Evolutionary conservation across 2,888 invertebrate species (phyloP).

Genomic region (Listrodromus nycthemerus): DNA sequence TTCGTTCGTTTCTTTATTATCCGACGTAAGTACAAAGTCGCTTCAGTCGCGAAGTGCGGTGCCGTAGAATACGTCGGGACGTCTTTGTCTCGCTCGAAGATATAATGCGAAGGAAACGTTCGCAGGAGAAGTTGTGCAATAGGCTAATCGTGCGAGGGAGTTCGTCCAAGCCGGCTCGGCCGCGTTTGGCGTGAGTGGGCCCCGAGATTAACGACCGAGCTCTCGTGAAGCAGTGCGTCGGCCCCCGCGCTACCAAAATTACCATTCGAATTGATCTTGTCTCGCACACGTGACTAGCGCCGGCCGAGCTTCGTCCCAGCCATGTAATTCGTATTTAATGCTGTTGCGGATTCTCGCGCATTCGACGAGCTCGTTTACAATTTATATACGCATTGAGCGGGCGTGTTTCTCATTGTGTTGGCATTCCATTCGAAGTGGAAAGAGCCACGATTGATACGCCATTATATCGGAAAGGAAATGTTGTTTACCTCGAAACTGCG

Average conservation of each 20-base stretch:
- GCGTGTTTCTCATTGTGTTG: not conserved
- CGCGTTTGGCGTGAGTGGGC: not conserved
- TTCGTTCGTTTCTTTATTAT: not conserved
- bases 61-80: not conserved
- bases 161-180: conserved; percentile 2
- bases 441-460: not conserved
- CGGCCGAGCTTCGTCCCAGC: not conserved
- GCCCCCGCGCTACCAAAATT: conserved; percentile 65
- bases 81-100: not conserved
- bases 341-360: not conserved
- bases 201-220: conserved; percentile 46
- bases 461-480: not conserved
- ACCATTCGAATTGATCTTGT: conserved; percentile 73
- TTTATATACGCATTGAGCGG: not conserved
- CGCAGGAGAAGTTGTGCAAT: not conserved
- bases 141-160: not conserved
- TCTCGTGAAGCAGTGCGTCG: conserved; percentile 12
- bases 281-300: not conserved
- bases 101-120: not conserved
- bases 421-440: not conserved
- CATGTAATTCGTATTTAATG: not conserved
- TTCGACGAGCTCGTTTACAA: not conserved
- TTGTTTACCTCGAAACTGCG: conserved; percentile 9
- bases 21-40: not conserved
- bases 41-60: not conserved